Evolutionary conservation across 2,888 invertebrate genomes (phyloP).

Genomic region (Tenthredo livida): DNA sequence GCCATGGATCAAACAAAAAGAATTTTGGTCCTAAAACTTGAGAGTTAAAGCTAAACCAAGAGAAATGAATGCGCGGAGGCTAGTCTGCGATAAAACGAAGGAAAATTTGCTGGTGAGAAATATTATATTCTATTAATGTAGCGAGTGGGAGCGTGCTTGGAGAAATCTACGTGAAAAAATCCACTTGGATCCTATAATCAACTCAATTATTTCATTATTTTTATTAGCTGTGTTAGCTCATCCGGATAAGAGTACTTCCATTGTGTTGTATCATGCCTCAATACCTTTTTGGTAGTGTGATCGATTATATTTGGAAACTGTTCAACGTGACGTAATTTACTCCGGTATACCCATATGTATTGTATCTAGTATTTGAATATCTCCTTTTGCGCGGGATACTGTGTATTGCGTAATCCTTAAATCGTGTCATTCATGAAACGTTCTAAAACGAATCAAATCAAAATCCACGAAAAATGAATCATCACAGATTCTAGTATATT

Average conservation of each 20-base stretch:
- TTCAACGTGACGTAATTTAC: neutral
- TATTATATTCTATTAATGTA: neutral
- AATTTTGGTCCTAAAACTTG: neutral
- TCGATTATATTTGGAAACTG: neutral
- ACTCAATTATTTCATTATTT: slow-evolving; percentile 9
- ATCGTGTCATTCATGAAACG: neutral
- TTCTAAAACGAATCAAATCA: neutral
- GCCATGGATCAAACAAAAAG: slow-evolving; percentile 1
- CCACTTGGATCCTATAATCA: neutral
- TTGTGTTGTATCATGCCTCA: neutral
- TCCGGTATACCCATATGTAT: neutral
- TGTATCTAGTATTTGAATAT: neutral
- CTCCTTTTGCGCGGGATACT: slow-evolving; percentile 7
- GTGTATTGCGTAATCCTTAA: neutral
- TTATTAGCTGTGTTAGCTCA: neutral
- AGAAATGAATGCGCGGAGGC: neutral
- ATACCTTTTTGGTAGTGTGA: neutral
- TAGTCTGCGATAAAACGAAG: neutral
- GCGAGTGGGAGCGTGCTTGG: neutral
- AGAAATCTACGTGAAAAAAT: neutral
- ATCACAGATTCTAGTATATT: neutral
- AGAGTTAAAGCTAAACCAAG: slow-evolving; percentile 1
- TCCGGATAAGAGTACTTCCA: neutral
- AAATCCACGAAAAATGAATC: neutral
- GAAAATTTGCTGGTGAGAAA: neutral